These are phyloP conservation scores for Polietes domitor DNA, from an alignment of 2,888 invertebrate genomes.

Conservation along the genomic window DNA sequence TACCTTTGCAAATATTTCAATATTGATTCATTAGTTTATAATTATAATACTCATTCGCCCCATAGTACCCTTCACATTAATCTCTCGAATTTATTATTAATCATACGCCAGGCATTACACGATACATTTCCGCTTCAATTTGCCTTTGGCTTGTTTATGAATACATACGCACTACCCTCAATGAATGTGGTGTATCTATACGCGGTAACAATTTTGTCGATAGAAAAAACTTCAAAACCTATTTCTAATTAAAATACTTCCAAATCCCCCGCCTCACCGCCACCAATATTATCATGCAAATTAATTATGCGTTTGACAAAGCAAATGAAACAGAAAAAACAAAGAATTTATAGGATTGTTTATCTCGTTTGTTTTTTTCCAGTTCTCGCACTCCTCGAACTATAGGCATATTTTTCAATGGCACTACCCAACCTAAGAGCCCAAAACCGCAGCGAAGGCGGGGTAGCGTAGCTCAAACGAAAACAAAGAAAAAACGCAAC, in stretches of 20 bases:
- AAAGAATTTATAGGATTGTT: constrained; percentile 51
- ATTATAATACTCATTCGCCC: not conserved
- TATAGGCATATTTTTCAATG: constrained; percentile 25
- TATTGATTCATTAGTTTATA: not conserved
- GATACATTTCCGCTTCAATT: not conserved
- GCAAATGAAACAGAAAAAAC: not conserved
- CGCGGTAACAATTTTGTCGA: not conserved
- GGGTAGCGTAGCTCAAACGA: not conserved
- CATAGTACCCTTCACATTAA: not conserved
- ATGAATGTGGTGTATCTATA: not conserved
- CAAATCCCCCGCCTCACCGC: too few species aligned
- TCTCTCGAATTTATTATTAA: not conserved
- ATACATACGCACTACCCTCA: not conserved
- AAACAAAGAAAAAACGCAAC: constrained; percentile 47
- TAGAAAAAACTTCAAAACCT: not conserved
- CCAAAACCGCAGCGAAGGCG: constrained; percentile 41
- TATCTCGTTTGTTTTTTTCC: not conserved
- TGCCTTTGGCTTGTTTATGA: not conserved
- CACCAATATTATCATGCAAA: not conserved
- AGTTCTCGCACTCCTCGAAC: not conserved
- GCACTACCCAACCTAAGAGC: constrained; percentile 3
- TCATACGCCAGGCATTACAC: constrained; percentile 9
- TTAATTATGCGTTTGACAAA: constrained; percentile 37
- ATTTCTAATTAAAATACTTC: constrained; percentile 22
- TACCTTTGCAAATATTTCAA: too few species aligned